These are phyloP conservation scores for Lerema accius DNA, from an alignment of 1,140 invertebrate species.

Conservation along the genomic window DNA sequence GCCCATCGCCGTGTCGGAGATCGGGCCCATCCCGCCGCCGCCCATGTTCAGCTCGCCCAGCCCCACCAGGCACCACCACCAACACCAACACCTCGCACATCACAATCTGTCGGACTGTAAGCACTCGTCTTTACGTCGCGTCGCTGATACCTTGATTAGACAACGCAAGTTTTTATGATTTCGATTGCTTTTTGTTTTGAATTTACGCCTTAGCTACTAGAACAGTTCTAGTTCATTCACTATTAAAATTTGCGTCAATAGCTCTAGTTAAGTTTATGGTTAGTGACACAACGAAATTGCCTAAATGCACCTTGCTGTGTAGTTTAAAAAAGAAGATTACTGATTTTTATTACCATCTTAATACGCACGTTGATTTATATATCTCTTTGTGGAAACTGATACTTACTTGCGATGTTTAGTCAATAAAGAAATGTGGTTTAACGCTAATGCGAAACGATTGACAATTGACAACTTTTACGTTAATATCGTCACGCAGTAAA, in stretches of 20 bases:
- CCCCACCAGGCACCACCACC: constrained; percentile 85
- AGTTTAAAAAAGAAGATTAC: no score
- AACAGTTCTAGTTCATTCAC: no score
- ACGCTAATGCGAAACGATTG: neutral
- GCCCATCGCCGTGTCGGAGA: constrained; percentile 95
- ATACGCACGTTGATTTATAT: no score
- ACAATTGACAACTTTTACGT: neutral
- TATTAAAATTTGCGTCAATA: no score
- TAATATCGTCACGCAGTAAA: neutral
- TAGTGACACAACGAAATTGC: no score
- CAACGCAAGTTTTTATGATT: neutral
- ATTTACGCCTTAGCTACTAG: no score
- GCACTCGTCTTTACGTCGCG: constrained; percentile 39
- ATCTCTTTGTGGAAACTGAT: neutral
- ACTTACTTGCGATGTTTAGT: neutral
- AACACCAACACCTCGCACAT: constrained; percentile 69
- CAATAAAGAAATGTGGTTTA: neutral
- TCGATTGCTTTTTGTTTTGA: no score
- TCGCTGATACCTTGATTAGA: neutral
- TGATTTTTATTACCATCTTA: no score
- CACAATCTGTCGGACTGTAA: constrained; percentile 78
- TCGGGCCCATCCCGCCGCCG: constrained; percentile 96
- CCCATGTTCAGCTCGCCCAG: constrained; percentile 97
- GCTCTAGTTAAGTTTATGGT: no score
- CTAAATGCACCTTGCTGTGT: no score